These are phyloP conservation scores for Psettodes erumei DNA, from an alignment of 2,113 vertebrate species.

Conservation along the genomic window DNA sequence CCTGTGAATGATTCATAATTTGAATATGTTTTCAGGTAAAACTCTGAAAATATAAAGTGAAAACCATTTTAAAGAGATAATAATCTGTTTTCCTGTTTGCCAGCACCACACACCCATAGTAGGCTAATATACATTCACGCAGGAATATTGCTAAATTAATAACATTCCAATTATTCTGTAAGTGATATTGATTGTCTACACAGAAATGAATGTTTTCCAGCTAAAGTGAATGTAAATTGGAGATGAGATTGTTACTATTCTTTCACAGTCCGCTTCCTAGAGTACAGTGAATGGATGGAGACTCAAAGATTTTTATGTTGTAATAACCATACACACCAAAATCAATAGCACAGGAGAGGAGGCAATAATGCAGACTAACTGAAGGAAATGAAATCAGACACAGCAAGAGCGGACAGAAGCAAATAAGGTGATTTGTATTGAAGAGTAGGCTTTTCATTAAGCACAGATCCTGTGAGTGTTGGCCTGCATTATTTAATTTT, in stretches of 20 bases:
- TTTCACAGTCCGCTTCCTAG: constrained; percentile 47
- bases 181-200: constrained; percentile 90
- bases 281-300: constrained; percentile 85
- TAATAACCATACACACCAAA: constrained; percentile 95
- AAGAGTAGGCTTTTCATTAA: constrained; percentile 97
- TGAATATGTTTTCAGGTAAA: neutral
- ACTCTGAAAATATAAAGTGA: constrained; percentile 5
- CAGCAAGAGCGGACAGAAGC: constrained; percentile 78
- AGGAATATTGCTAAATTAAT: constrained; percentile 93
- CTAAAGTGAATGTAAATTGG: constrained; percentile 86
- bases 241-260: constrained; percentile 53
- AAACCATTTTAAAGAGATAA: constrained; percentile 18
- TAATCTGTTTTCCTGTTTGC: constrained; percentile 21
- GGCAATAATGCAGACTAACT: constrained; percentile 90
- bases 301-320: constrained; percentile 90
- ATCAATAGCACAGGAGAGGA: constrained; percentile 92
- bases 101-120: constrained; percentile 68
- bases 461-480: constrained; percentile 85
- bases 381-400: constrained; percentile 93
- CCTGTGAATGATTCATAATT: constrained; percentile 9
- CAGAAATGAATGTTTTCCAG: constrained; percentile 91
- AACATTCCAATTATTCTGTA: constrained; percentile 88
- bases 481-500: constrained; percentile 88
- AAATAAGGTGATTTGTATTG: constrained; percentile 93
- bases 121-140: constrained; percentile 89